Evolutionary conservation across 2,888 invertebrate genomes (phyloP).

Genomic region (Meta bourneti): DNA sequence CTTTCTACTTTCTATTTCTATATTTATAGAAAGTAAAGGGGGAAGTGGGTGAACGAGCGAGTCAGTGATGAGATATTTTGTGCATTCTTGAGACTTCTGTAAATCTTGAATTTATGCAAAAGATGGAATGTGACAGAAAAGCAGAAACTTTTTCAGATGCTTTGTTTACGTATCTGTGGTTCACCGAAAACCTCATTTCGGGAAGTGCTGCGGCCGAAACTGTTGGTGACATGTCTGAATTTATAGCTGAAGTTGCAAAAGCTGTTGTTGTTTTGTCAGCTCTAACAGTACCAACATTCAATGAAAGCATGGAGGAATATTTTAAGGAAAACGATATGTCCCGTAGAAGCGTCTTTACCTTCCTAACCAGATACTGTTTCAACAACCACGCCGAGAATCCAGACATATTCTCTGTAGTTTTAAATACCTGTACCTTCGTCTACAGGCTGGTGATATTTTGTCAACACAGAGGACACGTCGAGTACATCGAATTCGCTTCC

Average conservation of each 20-base stretch:
- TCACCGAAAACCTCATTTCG: conserved; percentile 44
- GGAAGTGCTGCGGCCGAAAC: conserved; percentile 30
- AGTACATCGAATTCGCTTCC: conserved; percentile 37
- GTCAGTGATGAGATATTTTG: not conserved
- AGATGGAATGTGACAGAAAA: conserved; percentile 30
- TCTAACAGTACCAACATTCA: conserved; percentile 31
- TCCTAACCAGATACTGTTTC: conserved; percentile 34
- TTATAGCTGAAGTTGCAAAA: conserved; percentile 47
- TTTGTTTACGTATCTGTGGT: conserved; percentile 52
- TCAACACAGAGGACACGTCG: conserved; percentile 17
- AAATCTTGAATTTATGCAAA: not conserved
- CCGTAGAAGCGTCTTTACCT: conserved; percentile 45
- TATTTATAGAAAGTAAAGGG: not conserved
- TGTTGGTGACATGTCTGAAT: conserved; percentile 45
- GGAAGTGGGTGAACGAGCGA: not conserved
- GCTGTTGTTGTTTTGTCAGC: conserved; percentile 45
- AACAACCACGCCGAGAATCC: conserved; percentile 40
- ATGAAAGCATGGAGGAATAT: conserved; percentile 43
- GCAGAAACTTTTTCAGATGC: conserved; percentile 54
- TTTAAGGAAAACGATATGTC: conserved; percentile 33
- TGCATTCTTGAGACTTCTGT: not conserved
- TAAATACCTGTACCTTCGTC: conserved; percentile 55
- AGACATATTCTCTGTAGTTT: conserved; percentile 31
- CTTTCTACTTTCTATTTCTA: not conserved
- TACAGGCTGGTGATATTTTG: conserved; percentile 50